These are phyloP conservation scores for Porites australiensis DNA, from an alignment of 64 coral and sea anemone genomes.

Conservation along the genomic window DNA sequence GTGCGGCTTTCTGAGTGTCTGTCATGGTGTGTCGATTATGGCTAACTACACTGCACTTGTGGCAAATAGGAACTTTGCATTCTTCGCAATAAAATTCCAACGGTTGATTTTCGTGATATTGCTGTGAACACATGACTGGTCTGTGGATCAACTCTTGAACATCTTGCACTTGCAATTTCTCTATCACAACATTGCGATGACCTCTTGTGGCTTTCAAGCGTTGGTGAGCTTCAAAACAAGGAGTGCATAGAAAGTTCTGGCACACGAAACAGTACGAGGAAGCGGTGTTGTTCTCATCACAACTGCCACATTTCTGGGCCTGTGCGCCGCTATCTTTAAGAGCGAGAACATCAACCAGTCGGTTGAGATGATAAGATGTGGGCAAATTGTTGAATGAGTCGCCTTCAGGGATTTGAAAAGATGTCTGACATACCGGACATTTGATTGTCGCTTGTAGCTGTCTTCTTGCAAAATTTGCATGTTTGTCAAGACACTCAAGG, in stretches of 20 bases:
- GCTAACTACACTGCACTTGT: constrained; percentile 14
- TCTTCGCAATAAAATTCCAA: constrained; percentile 48
- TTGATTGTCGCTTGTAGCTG: constrained; percentile 11
- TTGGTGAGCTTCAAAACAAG: constrained; percentile 31
- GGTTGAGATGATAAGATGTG: constrained; percentile 13
- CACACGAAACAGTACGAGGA: constrained; percentile 1
- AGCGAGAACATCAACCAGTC: constrained; percentile 8
- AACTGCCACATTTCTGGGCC: constrained; percentile 9
- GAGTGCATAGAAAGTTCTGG: constrained; percentile 6
- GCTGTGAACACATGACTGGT: constrained; percentile 20
- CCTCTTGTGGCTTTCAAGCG: constrained; percentile 15
- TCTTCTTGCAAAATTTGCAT: neutral
- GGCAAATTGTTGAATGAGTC: neutral
- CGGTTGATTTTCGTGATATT: constrained; percentile 52
- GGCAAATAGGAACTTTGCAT: constrained; percentile 33
- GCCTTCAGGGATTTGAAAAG: neutral
- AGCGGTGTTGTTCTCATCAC: constrained; percentile 1
- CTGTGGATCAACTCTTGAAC: constrained; percentile 24
- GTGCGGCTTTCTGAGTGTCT: constrained; percentile 28
- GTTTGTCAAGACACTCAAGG: neutral
- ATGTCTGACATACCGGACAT: neutral
- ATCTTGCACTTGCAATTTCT: constrained; percentile 42
- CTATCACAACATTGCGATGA: constrained; percentile 7
- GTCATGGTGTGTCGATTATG: constrained; percentile 27
- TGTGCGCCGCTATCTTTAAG: neutral